Base-by-base conservation (phyloP, 2,113 vertebrate species). In the Erpornis zantholeuca region DNA sequence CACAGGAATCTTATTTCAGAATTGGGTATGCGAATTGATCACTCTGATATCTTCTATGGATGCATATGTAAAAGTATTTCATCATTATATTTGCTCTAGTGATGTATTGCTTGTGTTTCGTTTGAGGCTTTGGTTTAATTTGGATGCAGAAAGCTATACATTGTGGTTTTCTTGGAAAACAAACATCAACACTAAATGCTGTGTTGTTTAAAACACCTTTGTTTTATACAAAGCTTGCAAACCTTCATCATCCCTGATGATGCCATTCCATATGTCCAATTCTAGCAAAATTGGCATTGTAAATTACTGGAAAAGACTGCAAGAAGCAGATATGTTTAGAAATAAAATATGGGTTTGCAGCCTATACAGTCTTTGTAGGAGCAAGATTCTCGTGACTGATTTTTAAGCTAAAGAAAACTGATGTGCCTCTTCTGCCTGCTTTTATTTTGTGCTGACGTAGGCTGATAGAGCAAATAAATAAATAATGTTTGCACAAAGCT, bases 1-100 rank as follows among this genome's bases (percentile, higher is more conserved):
- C 72, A 86, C 80, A 68, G 92, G 92, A 94, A 60, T 92, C 38
- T 70, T 70, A 36, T 53, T 94, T 93, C 83, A 71, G 92, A 92
- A 83, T 25, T 78, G 69, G 12, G 24, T 70, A 63, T 56, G 86
- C 1, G 19, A 92, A 69, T 36, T 77, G 70, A 94, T 94, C 56
- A 24, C 38, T 47, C 54, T 94, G 94, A 92, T 97, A 86, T 35
- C 54, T 36, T 63, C 15, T 78, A 56, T 44, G 47, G 72, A 78
- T 81, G 50, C 27, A 27, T 44, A 70, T 18, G 35, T 54, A 75
- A 81, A 90, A 82, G 36, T 56, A 93, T 69, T 94, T 94, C 76
- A 31, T 71, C 44, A 64, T 78, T 40, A 1, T 59, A 44, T 76
- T 96, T 95, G 36, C 54, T 80, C 16, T 42, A 45, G 57, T 29